Conservation (phyloP, 2,888 invertebrate species). For the Shargacucullia verbasci region DNA sequence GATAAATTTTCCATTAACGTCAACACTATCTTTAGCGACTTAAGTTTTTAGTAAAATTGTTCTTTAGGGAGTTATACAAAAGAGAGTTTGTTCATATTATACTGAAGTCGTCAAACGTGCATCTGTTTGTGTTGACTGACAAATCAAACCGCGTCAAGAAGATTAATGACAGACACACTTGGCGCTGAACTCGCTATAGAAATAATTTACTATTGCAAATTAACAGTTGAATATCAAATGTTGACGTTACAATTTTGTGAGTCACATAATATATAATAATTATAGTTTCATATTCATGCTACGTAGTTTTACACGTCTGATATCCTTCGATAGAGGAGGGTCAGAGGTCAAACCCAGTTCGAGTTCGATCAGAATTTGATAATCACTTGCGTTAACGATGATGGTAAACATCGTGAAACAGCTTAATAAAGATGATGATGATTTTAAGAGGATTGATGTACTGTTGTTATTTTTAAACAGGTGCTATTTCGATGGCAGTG, state of each 20-base stretch:
- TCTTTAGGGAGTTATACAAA: conserved; percentile 18
- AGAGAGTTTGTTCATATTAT: conserved; percentile 20
- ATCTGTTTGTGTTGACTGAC: conserved; percentile 60
- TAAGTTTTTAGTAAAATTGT: conserved; percentile 30
- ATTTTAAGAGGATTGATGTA: too few species aligned
- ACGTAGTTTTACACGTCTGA: too few species aligned
- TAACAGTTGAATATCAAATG: conserved; percentile 38
- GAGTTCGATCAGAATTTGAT: too few species aligned
- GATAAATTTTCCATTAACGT: conserved; percentile 65
- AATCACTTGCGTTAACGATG: too few species aligned
- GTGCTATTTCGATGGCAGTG: conserved; percentile 96
- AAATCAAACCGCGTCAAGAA: conserved; percentile 60
- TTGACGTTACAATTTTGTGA: conserved; percentile 19
- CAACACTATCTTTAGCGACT: conserved; percentile 40
- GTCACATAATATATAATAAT: too few species aligned
- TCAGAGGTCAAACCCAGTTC: too few species aligned
- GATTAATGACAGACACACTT: conserved; percentile 66
- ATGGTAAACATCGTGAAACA: too few species aligned
- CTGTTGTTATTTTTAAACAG: conserved; percentile 75
- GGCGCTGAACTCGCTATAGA: conserved; percentile 60
- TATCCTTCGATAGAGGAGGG: too few species aligned
- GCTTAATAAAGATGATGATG: too few species aligned
- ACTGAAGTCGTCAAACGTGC: conserved; percentile 42
- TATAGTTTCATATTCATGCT: too few species aligned
- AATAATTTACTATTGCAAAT: conserved; percentile 45